Percentiles rank a stretch among this genome's conserved stretches.
phyloP scores from a whole-genome alignment of 2,797 vertebrate species.

The Labeo calbasu region DNA sequence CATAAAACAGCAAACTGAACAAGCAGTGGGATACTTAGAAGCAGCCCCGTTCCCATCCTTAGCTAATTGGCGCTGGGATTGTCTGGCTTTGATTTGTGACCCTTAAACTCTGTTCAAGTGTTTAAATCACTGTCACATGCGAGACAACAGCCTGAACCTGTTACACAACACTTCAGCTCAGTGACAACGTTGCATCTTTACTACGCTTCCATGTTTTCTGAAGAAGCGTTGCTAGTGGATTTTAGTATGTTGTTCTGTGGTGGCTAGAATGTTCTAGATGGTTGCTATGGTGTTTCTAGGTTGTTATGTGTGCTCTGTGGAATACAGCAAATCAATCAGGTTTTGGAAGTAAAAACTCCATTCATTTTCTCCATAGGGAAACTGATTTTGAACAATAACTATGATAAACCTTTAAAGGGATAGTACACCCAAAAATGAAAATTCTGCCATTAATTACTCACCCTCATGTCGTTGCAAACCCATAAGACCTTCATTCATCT shows the following conservation, averaged over 20 bases:
- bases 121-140: not conserved
- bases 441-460: too few relatives aligned
- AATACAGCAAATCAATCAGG: too few relatives aligned
- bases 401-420: not conserved
- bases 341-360: too few relatives aligned
- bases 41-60: not conserved
- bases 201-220: not conserved
- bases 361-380: not conserved
- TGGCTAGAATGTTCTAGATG: too few relatives aligned
- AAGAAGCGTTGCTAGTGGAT: not conserved
- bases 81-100: slow-evolving; percentile 7
- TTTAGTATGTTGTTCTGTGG: too few relatives aligned
- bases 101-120: not conserved
- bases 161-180: not conserved
- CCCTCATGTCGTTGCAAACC: too few relatives aligned
- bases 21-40: not conserved
- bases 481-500: too few relatives aligned
- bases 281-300: too few relatives aligned
- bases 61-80: not conserved
- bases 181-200: not conserved
- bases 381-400: not conserved
- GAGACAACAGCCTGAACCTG: not conserved
- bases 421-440: too few relatives aligned
- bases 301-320: too few relatives aligned
- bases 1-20: not conserved